Evolutionary conservation across 2,888 invertebrate genomes (phyloP).

Genomic region (Acrocera orbiculus): DNA sequence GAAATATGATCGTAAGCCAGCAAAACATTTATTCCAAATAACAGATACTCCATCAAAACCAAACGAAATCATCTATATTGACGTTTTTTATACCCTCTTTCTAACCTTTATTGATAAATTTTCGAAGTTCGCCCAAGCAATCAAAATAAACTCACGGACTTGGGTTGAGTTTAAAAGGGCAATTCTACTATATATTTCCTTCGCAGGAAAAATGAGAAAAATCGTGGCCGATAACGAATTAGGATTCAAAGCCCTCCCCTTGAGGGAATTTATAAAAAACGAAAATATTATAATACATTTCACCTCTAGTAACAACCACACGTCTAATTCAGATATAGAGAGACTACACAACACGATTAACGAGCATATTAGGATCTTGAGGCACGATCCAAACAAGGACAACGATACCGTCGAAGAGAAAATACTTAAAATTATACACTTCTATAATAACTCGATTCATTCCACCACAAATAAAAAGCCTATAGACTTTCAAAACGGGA

Average conservation of each 20-base stretch:
- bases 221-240: constrained; percentile 1
- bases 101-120: constrained; percentile 8
- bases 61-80: constrained; percentile 5
- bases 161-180: constrained; percentile 5
- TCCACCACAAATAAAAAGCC: background rate
- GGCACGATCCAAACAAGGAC: background rate
- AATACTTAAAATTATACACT: background rate
- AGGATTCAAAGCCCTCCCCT: background rate
- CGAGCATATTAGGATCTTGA: background rate
- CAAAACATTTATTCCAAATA: background rate
- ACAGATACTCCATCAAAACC: constrained; percentile 3
- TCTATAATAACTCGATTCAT: background rate
- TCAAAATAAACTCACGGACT: constrained; percentile 2
- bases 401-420: background rate
- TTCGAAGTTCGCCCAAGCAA: constrained; percentile 6
- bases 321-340: background rate
- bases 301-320: background rate
- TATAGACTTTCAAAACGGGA: background rate
- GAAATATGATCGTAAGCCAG: background rate
- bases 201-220: background rate
- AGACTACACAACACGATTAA: background rate
- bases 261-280: background rate
- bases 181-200: background rate
- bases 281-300: background rate
- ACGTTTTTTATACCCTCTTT: constrained; percentile 7